Percentiles rank a stretch among this genome's conserved stretches.
phyloP scores from a whole-genome alignment of 1,140 invertebrate genomes.

The Ceratina calcarata region DNA sequence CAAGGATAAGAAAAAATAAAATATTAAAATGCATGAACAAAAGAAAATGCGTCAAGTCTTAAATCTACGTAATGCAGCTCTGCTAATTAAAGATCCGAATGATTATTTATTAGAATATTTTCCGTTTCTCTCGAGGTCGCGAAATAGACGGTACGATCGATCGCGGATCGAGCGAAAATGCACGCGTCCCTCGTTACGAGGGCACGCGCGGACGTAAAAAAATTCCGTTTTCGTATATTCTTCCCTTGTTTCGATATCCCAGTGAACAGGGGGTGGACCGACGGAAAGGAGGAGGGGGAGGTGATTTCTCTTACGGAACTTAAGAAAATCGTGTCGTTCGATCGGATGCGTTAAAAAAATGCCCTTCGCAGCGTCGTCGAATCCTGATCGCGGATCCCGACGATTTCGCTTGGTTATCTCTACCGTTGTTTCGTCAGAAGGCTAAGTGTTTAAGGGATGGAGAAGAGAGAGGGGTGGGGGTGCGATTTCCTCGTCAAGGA shows the following conservation, averaged over 20 bases:
- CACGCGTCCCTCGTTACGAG: slow-evolving; percentile 19
- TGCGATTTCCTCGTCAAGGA: slow-evolving; percentile 7
- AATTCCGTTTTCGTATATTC: not conserved
- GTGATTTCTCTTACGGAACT: not conserved
- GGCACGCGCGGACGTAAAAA: slow-evolving; percentile 32
- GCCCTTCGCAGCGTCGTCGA: slow-evolving; percentile 23
- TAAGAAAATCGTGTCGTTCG: slow-evolving; percentile 3
- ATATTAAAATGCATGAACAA: too few relatives aligned
- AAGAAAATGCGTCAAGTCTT: too few relatives aligned
- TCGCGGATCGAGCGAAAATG: slow-evolving; percentile 38
- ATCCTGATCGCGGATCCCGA: not conserved
- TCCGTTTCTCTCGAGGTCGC: not conserved
- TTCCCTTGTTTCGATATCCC: not conserved
- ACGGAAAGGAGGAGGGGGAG: not conserved
- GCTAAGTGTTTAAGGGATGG: not conserved
- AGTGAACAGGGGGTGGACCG: not conserved
- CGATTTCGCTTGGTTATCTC: not conserved
- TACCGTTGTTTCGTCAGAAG: not conserved
- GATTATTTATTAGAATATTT: not conserved
- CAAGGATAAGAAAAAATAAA: too few relatives aligned
- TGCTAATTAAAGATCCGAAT: too few relatives aligned
- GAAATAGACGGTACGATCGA: slow-evolving; percentile 27
- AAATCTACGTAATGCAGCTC: too few relatives aligned
- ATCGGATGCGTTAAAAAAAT: slow-evolving; percentile 37
- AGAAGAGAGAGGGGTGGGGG: slow-evolving; percentile 18